Evolutionary conservation across 2,797 vertebrate species (phyloP).

Genomic region (Crocodylus rhombifer): DNA sequence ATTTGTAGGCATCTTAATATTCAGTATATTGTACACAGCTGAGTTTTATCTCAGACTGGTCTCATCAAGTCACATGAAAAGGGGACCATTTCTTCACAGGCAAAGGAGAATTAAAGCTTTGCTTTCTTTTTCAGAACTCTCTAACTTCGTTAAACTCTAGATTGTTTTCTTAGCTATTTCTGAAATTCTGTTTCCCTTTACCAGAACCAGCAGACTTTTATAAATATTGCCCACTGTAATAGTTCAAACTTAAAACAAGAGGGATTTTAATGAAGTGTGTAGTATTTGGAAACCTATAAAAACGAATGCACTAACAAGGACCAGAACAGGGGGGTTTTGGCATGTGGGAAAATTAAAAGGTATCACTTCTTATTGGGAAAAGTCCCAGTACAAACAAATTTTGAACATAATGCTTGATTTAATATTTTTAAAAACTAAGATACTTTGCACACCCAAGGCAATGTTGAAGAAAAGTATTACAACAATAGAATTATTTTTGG

Average conservation of each 20-base stretch:
- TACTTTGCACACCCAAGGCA: accelerated
- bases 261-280: neutral
- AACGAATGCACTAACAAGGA: neutral
- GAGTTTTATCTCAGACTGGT: accelerated
- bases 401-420: neutral
- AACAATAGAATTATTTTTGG: neutral
- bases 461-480: accelerated
- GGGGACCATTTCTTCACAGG: neutral
- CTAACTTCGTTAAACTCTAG: neutral
- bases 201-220: neutral
- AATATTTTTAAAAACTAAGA: accelerated
- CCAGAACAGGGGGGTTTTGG: neutral
- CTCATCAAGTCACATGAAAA: neutral
- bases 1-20: neutral
- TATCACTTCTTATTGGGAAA: neutral
- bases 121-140: neutral
- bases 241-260: neutral
- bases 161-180: neutral
- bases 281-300: neutral
- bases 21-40: neutral
- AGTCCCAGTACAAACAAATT: neutral
- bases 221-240: accelerated
- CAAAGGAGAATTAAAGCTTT: neutral
- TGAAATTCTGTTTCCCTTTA: neutral
- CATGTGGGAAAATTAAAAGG: neutral